phyloP scores from a whole-genome alignment of 2,888 invertebrate genomes.

The Scaptomyza parva region DNA sequence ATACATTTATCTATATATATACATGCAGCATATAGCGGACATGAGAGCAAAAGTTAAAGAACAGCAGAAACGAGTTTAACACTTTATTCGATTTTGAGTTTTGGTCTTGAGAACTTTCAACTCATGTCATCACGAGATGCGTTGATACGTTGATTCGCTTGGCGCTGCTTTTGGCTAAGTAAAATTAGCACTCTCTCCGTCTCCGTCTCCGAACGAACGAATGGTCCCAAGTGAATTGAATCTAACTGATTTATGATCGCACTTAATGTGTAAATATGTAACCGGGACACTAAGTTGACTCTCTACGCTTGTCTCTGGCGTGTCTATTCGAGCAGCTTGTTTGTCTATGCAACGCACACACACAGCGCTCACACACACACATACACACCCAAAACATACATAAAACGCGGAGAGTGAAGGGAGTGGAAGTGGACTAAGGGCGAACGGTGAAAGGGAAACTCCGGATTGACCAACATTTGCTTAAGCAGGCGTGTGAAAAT shows the following conservation, averaged over 20 bases:
- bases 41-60: not conserved
- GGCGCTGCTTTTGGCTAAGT: slow-evolving; percentile 17
- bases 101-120: not conserved
- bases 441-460: too few species aligned
- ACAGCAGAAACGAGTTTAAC: not conserved
- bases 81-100: not conserved
- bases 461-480: slow-evolving; percentile 67
- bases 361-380: too few species aligned
- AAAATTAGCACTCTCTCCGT: slow-evolving; percentile 73
- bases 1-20: too few species aligned
- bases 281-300: slow-evolving; percentile 40
- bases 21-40: too few species aligned
- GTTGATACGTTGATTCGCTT: slow-evolving; percentile 9
- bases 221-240: slow-evolving; percentile 78
- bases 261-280: slow-evolving; percentile 77
- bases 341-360: slow-evolving; percentile 58
- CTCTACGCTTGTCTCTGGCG: slow-evolving; percentile 22
- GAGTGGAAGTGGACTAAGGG: not conserved
- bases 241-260: slow-evolving; percentile 80
- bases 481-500: slow-evolving; percentile 81
- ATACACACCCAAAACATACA: slow-evolving; percentile 25
- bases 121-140: slow-evolving; percentile 22
- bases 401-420: not conserved
- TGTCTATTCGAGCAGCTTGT: slow-evolving; percentile 32
- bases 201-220: too few species aligned